Base-by-base conservation (phyloP, 2,113 vertebrate species). In the Parus major region DNA sequence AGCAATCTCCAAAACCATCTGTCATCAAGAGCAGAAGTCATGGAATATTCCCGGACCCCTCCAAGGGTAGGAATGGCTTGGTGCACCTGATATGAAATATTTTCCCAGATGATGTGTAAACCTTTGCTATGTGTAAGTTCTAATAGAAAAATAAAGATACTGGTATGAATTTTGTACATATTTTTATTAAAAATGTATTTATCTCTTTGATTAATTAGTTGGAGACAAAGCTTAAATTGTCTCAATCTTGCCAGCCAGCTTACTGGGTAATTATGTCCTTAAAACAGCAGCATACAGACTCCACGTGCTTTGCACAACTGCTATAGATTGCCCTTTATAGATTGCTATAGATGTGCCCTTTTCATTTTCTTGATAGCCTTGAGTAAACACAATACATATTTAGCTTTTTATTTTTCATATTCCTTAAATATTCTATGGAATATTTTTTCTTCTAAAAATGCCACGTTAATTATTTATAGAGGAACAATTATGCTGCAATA, bases 1-100 rank as follows among this genome's bases (percentile, higher is more conserved):
- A 99, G 29, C 98, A 98, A 78, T 98, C 98, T 50, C 99, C 99
- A 86, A 99, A 99, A 98, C 98, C 98, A 57, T 99, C 99, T 78
- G 99, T 99, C 82, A 99, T 99, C 97, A 99, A 99, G 91, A 99
- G 99, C 97, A 98, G 99, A 98, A 99, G 99, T 95, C 99, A 99
- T 81, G 99, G 99, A 87, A 99, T 99, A 97, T 99, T 99, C 96
- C 99, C 99, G 16, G 99, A 99, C 95, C 99, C 99, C 57, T 98
- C 99, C 85, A 99, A 99, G 98, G 99, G 99, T 99, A 98, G 96
- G 98, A 97, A 91, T 93, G 57, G 46, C 81, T 87, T 72, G 90
- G 91, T 94, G 88, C 52, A 86, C 46, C 75, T 94, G 57, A 89
- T 69, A 83, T 46, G 20, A 93, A 86, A 81, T 86, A 18, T 86